Evolutionary conservation across 2,113 vertebrate genomes (phyloP), one percentile per base, ranked within the genome.

Genomic region (Picathartes gymnocephalus): DNA sequence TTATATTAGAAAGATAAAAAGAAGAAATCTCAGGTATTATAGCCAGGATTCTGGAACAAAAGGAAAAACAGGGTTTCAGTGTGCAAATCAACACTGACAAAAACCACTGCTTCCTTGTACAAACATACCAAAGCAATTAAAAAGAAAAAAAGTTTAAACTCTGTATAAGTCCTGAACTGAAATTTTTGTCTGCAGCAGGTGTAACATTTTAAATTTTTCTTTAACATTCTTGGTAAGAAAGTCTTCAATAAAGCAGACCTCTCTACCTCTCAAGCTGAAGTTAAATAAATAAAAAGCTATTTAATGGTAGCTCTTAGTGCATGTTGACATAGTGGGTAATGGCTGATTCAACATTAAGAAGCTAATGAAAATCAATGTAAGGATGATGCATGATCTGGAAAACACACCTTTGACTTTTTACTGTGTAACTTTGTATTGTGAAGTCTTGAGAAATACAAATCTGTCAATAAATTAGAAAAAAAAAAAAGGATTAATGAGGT

Each of bases 251-350:
- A 87, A 83, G 20, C 45, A 88, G 54, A 20, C 27, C 22, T 71
- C 61, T 87, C 69, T 11, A 31, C 27, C 35, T 77, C 51, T 82
- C 42, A 69, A 70, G 42, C 8, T 80, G 35, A 56, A 71, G 81
- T 50, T 93, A 95, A 94, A 94, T 87, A 96, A 94, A 96, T 88
- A 92, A 86, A 91, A 92, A 93, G 20, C 21, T 51, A 45, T 57
- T 96, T 96, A 92, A 68, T 90, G 19, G 54, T 88, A 85, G 45
- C 53, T 81, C 40, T 82, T 94, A 96, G 92, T 93, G 73, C 20
- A 53, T 84, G 66, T 92, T 93, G 85, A 92, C 89, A 86, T 54
- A 80, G 69, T 31, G 86, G 33, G 24, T 86, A 96, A 90, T 91
- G 58, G 83, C 28, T 91, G 39, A 76, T 83, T 81, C 76, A 91